Evolutionary conservation across 2,797 vertebrate genomes (phyloP).

Genomic region (Chanos chanos): DNA sequence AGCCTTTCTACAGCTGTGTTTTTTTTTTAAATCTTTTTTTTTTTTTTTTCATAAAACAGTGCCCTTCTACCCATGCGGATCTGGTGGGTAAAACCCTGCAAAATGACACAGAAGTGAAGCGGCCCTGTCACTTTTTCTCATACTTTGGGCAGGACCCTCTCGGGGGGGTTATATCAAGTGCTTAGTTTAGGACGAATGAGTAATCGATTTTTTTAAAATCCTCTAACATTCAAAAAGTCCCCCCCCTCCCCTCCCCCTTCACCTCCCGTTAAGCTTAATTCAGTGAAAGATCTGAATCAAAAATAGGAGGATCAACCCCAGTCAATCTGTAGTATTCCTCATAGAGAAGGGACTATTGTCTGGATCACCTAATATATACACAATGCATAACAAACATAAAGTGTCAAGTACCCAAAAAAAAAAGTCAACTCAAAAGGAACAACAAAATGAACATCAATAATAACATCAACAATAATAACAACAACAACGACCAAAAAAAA

Average conservation of each 20-base stretch:
- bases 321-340: constrained; percentile 66
- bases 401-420: constrained; percentile 83
- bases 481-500: constrained; percentile 44
- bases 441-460: too few relatives aligned
- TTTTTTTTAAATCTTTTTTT: too few relatives aligned
- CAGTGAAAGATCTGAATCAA: constrained; percentile 70
- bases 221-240: constrained; percentile 66
- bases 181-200: constrained; percentile 57
- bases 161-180: constrained; percentile 66
- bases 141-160: constrained; percentile 68
- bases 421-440: constrained; percentile 67
- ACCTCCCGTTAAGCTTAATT: constrained; percentile 61
- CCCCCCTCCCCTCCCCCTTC: too few relatives aligned
- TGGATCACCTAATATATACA: constrained; percentile 71
- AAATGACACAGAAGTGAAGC: constrained; percentile 68
- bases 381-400: constrained; percentile 79
- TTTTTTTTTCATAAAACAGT: constrained; percentile 68
- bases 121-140: constrained; percentile 62
- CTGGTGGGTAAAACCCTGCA: constrained; percentile 63
- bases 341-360: constrained; percentile 66
- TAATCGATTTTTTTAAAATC: constrained; percentile 54
- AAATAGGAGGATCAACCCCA: constrained; percentile 65
- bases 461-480: constrained; percentile 49
- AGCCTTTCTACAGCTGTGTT: constrained; percentile 57
- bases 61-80: constrained; percentile 46